Evolutionary conservation across 1,140 invertebrate species (phyloP).

Genomic region (Ceratosolen solmsi): DNA sequence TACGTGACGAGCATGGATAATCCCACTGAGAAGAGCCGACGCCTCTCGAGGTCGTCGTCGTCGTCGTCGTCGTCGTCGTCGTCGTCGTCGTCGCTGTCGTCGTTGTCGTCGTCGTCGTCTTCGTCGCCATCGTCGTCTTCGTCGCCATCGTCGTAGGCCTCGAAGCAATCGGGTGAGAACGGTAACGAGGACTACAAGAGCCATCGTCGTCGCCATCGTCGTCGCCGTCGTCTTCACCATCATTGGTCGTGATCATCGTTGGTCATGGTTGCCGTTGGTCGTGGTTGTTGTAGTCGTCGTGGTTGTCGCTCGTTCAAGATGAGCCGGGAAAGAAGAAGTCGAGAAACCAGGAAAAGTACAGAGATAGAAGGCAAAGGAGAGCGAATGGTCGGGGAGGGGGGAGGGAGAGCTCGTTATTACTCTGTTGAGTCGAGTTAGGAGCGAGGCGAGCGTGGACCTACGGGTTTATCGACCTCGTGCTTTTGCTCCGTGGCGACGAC

Average conservation of each 20-base stretch:
- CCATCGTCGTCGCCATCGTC: not conserved
- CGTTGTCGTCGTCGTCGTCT: no score
- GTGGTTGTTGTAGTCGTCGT: not conserved
- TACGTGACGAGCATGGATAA: slow-evolving; percentile 14
- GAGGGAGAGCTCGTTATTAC: slow-evolving; percentile 55
- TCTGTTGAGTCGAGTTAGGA: slow-evolving; percentile 60
- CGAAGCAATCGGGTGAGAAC: no score
- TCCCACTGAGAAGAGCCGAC: not conserved
- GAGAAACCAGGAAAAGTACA: not conserved
- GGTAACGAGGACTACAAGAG: no score
- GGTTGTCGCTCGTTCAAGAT: not conserved
- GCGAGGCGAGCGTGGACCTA: slow-evolving; percentile 38
- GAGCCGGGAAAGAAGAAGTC: not conserved
- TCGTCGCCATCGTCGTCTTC: no score
- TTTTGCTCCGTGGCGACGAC: not conserved
- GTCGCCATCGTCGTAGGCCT: no score
- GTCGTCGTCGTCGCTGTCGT: no score
- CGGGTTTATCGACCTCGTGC: slow-evolving; percentile 60
- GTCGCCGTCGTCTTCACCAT: not conserved
- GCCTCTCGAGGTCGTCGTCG: slow-evolving; percentile 1
- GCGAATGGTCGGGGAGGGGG: slow-evolving; percentile 43
- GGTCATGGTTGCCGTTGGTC: not conserved
- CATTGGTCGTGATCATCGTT: no score
- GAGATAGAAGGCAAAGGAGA: slow-evolving; percentile 37
- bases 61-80: not conserved